phyloP scores from a whole-genome alignment of 2,888 invertebrate species.

The Drosophila sordidula region DNA sequence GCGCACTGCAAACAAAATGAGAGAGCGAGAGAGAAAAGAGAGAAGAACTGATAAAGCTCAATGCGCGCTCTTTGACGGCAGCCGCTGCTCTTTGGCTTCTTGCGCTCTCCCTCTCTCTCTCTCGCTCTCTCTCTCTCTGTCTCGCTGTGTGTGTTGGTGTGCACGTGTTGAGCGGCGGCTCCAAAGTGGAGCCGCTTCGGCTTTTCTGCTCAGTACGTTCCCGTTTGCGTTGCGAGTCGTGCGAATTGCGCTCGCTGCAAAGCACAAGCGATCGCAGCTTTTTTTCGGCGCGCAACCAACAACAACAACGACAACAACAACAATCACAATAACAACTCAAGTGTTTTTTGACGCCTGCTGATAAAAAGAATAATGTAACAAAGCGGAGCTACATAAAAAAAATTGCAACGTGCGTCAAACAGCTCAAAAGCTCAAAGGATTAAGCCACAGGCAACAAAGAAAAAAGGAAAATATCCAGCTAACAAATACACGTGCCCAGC shows the following conservation, averaged over 20 bases:
- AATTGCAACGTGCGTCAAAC: constrained; percentile 36
- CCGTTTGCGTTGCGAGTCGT: constrained; percentile 73
- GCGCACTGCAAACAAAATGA: constrained; percentile 17
- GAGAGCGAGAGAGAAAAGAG: neutral
- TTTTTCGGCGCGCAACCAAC: constrained; percentile 22
- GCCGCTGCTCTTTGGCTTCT: constrained; percentile 11
- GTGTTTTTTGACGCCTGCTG: constrained; percentile 10
- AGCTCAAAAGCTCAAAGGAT: constrained; percentile 53
- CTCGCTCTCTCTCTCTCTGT: too few species aligned
- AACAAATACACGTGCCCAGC: constrained; percentile 21
- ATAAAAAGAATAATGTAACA: constrained; percentile 5
- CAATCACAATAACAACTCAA: constrained; percentile 15
- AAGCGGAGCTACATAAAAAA: neutral
- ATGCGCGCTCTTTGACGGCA: constrained; percentile 29
- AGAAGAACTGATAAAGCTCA: constrained; percentile 49
- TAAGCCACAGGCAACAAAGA: constrained; percentile 16
- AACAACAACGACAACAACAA: constrained; percentile 7
- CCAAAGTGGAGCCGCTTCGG: constrained; percentile 53
- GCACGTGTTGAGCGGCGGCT: constrained; percentile 47
- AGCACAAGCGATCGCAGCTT: constrained; percentile 30
- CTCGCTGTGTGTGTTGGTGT: constrained; percentile 14
- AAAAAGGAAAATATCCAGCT: neutral
- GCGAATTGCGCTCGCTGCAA: constrained; percentile 65
- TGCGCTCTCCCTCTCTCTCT: constrained; percentile 13
- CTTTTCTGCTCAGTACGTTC: constrained; percentile 67